Base-by-base conservation (phyloP, 2,113 vertebrate genomes). In the Cynopterus brachyotis region DNA sequence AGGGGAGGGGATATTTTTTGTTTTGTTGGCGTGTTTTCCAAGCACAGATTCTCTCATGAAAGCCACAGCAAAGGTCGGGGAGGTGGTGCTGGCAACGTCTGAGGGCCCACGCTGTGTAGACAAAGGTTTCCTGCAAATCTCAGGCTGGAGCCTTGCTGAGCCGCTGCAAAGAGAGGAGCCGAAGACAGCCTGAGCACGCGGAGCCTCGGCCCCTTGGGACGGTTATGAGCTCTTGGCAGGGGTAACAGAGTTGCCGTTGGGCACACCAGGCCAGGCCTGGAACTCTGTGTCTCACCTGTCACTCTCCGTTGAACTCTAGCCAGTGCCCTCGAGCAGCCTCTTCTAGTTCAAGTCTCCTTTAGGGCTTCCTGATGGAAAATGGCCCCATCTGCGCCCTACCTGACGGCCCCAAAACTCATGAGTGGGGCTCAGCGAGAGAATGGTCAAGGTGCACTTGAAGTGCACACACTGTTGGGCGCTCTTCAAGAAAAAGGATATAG, bases 261-360 rank as follows among this genome's bases (percentile, higher is more conserved):
- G 20, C 26, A 4, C 37, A 0, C 28, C 2, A 1, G 6, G 42
- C 42, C 57, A 13, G 24, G 67, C 7, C 22, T 0, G 8, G 26
- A 37, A 8, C 47, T 12, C 35, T 4, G 75, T 45, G 1, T 9
- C 28, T 66, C 69, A 16, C 28, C 42, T 8, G 53, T 12, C 55
- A 37, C 42, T 42, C 6, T 6, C 47, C 15, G 0, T 11, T 3
- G 26, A 45, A 55, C 37, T 53, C 4, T 13, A 60, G 12, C 67
- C 53, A 12, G 6, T 6, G 40, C 28, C 20, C 20, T 53, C 5
- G 3, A 37, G 16, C 24, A n/a, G 32, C 32, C 11, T 28, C 19
- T 13, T 57, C 26, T 15, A 5, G 24, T 20, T 62, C 69, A 35
- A 3, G 30, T 37, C 30, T 55, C 57, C 15, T 30, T 28, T 28